A percentile compares a stretch with the other conserved stretches of the same genome.
Conservation (phyloP, 2,113 vertebrate species). For the Cavia porcellus region DNA sequence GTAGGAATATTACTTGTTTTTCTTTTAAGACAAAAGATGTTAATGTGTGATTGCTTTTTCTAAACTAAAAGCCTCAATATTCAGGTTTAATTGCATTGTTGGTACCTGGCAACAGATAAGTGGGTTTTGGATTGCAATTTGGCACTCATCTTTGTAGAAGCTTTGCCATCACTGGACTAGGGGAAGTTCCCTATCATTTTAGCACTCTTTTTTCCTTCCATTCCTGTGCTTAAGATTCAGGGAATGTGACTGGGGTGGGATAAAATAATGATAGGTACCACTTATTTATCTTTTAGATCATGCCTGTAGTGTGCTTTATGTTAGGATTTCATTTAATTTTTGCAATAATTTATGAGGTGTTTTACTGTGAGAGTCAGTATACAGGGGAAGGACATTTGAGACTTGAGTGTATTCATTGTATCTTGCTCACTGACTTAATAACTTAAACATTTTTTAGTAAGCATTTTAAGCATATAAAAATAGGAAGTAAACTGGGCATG, state of each 20-base stretch:
- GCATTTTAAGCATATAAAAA: conserved; percentile 48
- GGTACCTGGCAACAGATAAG: background rate
- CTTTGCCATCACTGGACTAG: background rate
- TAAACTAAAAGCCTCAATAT: background rate
- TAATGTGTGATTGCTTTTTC: background rate
- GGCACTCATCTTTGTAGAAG: background rate
- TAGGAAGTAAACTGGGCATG: background rate
- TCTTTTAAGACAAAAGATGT: background rate
- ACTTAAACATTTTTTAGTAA: conserved; percentile 44
- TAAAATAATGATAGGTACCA: conserved; percentile 31
- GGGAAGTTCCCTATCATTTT: background rate
- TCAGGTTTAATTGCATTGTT: background rate
- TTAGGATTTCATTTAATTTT: conserved; percentile 61
- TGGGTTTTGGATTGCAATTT: background rate
- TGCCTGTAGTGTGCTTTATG: background rate
- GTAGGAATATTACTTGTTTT: background rate
- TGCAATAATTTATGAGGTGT: background rate
- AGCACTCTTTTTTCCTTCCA: background rate
- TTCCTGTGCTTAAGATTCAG: background rate
- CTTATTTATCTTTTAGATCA: conserved; percentile 31
- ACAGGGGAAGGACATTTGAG: conserved; percentile 22
- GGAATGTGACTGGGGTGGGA: background rate
- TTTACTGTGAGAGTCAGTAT: background rate
- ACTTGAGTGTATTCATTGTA: conserved; percentile 30
- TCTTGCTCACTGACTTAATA: conserved; percentile 28